Evolutionary conservation across 2,888 invertebrate genomes (phyloP), one percentile per base, ranked within the genome.

Genomic region (Timandra comae): DNA sequence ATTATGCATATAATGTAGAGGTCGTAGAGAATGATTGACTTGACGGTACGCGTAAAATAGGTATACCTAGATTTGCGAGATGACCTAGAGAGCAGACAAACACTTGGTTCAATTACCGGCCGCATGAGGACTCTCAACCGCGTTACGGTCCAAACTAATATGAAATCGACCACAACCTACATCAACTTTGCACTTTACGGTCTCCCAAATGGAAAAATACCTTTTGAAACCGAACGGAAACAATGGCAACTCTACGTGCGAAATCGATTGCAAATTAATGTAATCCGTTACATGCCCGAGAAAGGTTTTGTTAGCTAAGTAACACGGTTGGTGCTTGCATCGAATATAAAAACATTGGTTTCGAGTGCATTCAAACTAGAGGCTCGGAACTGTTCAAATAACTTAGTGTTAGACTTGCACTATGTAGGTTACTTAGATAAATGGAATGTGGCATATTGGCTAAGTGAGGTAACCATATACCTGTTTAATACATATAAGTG

Each of bases 151-250:
- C 62, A 48, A 50, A 53, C 55, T 49, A 63, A 62, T 57, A 57
- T 52, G 43, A 50, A 51, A 55, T 51, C 52, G 56, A 77, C 76
- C 71, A 67, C 77, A 75, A 71, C 69, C 75, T 69, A 70, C 71
- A 74, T 74, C 66, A 63, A 62, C 53, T 44, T 36, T 46, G 48
- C 52, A 57, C 48, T 46, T 49, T 50, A 44, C 41, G 49, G 52
- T 52, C 49, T 54, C 46, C 47, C 51, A 59, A 67, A 74, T 72
- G 57, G 62, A 71, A 70, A 70, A 73, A 72, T 66, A 56, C 62
- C 66, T 64, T 16, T 55, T 46, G 54, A 49, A 69, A 60, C 55
- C 46, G 46, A 62, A 60, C 52, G 55, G 62, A 69, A 79, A 75
- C 69, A 69, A 74, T 67, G 60, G 62, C 55, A 60, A 43, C 43